Percentiles rank a stretch among this genome's conserved stretches.
phyloP scores from a whole-genome alignment of 2,113 vertebrate species.

The Hippocampus barbouri region DNA sequence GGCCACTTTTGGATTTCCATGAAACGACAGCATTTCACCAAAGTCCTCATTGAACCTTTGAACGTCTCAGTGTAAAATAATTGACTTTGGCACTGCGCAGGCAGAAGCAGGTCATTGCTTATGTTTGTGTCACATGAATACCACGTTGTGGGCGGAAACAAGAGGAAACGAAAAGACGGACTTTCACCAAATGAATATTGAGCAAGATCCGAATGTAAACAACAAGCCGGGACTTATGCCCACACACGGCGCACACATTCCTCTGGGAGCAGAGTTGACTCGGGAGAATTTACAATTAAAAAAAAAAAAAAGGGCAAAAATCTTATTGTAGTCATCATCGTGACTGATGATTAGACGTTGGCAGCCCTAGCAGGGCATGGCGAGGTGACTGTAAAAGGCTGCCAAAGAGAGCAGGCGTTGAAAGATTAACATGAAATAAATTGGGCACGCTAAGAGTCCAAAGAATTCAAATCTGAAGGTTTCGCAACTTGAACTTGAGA shows the following conservation, averaged over 20 bases:
- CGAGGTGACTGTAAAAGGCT: neutral
- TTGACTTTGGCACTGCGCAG: neutral
- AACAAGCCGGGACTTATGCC: constrained; percentile 17
- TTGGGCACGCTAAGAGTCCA: neutral
- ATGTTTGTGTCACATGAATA: neutral
- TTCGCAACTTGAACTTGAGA: neutral
- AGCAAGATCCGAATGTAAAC: constrained; percentile 39
- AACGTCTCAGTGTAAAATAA: neutral
- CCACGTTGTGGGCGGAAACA: neutral
- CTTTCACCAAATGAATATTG: constrained; percentile 10
- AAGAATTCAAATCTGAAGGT: neutral
- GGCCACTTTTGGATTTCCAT: neutral
- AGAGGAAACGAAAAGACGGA: neutral
- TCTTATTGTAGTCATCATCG: neutral
- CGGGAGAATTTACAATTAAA: neutral
- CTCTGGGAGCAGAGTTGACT: neutral
- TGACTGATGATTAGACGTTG: neutral
- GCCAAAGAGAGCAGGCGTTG: neutral
- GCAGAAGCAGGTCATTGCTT: neutral
- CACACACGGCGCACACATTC: constrained; percentile 1
- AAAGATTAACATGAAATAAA: neutral
- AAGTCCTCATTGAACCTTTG: neutral
- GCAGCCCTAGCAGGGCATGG: neutral
- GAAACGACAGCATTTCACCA: neutral
- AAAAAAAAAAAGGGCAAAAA: constrained; percentile 17